phyloP scores from a whole-genome alignment of 2,113 vertebrate species.

The Muntiacus reevesi region DNA sequence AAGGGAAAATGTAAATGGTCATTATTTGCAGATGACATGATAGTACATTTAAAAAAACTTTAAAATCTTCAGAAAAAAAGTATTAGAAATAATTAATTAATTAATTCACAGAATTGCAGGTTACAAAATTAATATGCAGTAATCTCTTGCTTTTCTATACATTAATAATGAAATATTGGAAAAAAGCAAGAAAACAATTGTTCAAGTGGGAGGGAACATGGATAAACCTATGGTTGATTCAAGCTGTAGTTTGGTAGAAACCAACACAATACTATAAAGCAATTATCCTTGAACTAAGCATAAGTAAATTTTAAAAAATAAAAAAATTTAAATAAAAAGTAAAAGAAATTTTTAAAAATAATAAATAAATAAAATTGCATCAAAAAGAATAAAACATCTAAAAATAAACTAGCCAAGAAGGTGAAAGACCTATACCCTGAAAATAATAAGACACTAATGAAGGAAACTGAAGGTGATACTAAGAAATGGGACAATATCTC shows the following conservation, averaged over 20 bases:
- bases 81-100: not conserved
- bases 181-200: not conserved
- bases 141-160: not conserved
- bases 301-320: not conserved
- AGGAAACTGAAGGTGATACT: not conserved
- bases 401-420: not conserved
- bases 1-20: not conserved
- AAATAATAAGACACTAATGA: not conserved
- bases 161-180: not conserved
- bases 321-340: not conserved
- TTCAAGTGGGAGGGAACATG: not conserved
- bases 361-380: not conserved
- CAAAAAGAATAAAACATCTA: not conserved
- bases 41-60: not conserved
- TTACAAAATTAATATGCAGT: not conserved
- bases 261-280: not conserved
- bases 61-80: not conserved
- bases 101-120: not conserved
- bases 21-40: not conserved
- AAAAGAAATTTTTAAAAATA: not conserved
- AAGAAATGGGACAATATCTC: not conserved
- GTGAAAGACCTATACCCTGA: not conserved
- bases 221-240: not conserved
- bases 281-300: not conserved
- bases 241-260: not conserved